Percentiles rank a stretch among this genome's conserved stretches.
Conservation (phyloP, 2,113 vertebrate genomes). For the Scatophagus argus region DNA sequence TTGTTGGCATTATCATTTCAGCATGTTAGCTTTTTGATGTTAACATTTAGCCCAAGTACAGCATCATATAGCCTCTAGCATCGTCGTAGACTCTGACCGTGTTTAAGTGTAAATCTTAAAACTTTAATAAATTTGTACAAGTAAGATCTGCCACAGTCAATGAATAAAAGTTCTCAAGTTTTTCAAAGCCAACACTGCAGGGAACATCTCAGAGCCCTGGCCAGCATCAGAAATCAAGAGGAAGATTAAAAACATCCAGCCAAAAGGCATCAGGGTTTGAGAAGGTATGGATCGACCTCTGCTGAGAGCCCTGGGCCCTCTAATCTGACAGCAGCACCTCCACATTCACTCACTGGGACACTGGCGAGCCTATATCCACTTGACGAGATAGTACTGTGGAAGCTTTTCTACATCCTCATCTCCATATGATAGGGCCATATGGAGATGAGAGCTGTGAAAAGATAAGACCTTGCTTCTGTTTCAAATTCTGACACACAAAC, state of each 20-base stretch:
- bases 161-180: too few species aligned
- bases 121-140: too few species aligned
- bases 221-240: neutral
- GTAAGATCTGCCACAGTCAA: too few species aligned
- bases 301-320: constrained; percentile 15
- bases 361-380: neutral
- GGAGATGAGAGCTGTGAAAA: neutral
- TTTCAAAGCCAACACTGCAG: constrained; percentile 27
- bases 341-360: constrained; percentile 1
- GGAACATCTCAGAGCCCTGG: constrained; percentile 3
- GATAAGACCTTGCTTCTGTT: neutral
- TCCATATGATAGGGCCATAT: neutral
- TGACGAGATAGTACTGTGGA: neutral
- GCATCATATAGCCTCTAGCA: too few species aligned
- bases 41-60: too few species aligned
- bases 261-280: fast-evolving
- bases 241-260: neutral
- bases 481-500: neutral
- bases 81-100: too few species aligned
- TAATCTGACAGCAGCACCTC: constrained; percentile 23
- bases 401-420: neutral
- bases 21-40: too few species aligned
- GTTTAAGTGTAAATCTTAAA: too few species aligned
- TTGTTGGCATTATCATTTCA: too few species aligned
- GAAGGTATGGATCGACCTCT: neutral